These are phyloP conservation scores for Arctia plantaginis DNA, from an alignment of 2,888 invertebrate species.

Conservation along the genomic window DNA sequence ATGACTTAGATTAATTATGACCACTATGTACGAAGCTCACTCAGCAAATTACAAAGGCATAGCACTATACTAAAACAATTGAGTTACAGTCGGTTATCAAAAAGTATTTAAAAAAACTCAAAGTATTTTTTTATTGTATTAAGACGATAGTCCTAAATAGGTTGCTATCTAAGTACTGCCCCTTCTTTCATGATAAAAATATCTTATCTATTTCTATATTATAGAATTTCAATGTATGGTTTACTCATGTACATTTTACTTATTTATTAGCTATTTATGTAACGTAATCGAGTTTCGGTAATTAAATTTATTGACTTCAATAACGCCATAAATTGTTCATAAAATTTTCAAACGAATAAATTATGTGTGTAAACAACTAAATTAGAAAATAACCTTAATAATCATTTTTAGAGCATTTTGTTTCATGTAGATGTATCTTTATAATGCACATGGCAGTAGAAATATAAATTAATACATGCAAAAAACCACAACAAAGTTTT, in stretches of 20 bases:
- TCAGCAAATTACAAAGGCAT: too few relatives aligned
- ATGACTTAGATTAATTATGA: too few relatives aligned
- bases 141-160: too few relatives aligned
- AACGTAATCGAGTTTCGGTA: neutral
- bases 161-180: too few relatives aligned
- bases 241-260: too few relatives aligned
- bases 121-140: too few relatives aligned
- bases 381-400: neutral
- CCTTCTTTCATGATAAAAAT: too few relatives aligned
- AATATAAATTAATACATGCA: neutral
- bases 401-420: neutral
- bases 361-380: neutral
- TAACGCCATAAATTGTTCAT: neutral
- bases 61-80: too few relatives aligned
- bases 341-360: neutral
- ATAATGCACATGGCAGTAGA: neutral
- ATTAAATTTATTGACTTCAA: neutral
- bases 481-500: conserved; percentile 25
- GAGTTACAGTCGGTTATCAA: too few relatives aligned
- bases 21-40: too few relatives aligned
- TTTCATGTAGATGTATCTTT: neutral
- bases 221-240: neutral
- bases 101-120: too few relatives aligned
- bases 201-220: too few relatives aligned
- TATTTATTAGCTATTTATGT: neutral